phyloP scores from a whole-genome alignment of 2,888 invertebrate species.

The Metopia argyrocephala region DNA sequence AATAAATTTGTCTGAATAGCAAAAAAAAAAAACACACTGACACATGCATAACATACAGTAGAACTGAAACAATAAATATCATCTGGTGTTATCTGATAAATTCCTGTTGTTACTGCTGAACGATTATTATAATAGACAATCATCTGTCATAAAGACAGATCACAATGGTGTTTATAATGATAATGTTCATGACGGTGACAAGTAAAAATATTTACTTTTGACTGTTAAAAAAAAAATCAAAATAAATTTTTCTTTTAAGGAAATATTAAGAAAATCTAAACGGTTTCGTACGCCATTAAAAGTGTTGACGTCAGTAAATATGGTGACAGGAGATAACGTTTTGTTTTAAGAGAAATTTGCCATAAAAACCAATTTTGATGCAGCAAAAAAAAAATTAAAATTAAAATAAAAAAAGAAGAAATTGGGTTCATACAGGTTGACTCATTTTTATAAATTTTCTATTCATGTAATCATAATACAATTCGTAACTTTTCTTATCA shows the following conservation, averaged over 20 bases:
- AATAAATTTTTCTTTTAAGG: constrained; percentile 9
- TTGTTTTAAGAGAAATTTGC: not conserved
- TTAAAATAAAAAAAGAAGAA: not conserved
- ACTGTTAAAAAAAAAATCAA: no score
- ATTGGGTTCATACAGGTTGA: no score
- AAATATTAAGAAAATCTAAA: constrained; percentile 17
- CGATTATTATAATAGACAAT: not conserved
- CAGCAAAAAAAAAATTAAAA: not conserved
- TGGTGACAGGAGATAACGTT: not conserved
- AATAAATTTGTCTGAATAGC: constrained; percentile 35
- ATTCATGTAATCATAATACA: not conserved
- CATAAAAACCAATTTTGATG: not conserved
- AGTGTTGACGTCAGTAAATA: constrained; percentile 31
- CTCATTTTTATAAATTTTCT: not conserved
- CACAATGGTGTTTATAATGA: not conserved
- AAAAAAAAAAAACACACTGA: not conserved
- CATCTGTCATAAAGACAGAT: not conserved
- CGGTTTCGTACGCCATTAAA: no score
- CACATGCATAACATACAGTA: not conserved
- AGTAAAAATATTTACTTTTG: not conserved
- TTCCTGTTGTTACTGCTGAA: not conserved
- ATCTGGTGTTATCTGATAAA: constrained; percentile 27
- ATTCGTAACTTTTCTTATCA: not conserved
- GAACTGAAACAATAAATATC: not conserved
- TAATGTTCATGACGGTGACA: not conserved